Evolutionary conservation across 1,140 invertebrate species (phyloP).

Genomic region (Laupala kohalensis): DNA sequence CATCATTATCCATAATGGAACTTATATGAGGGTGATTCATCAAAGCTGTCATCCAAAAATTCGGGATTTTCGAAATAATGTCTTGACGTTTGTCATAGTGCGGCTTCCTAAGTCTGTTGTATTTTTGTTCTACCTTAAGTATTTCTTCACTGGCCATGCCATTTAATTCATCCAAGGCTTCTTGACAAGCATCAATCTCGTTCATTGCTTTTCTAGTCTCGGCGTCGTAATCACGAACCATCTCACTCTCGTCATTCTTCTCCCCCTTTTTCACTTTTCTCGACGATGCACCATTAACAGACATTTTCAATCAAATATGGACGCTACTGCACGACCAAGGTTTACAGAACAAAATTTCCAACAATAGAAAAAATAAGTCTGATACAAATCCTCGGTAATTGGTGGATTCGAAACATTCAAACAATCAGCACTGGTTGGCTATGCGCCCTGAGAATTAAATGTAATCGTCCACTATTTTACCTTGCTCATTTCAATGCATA

Average conservation of each 20-base stretch:
- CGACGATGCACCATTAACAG: not conserved
- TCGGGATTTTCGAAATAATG: not conserved
- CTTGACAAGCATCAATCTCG: not conserved
- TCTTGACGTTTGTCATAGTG: not conserved
- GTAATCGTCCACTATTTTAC: no score
- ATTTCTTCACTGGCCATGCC: not conserved
- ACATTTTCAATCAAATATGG: no score
- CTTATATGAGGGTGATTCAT: not conserved
- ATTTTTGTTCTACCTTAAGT: not conserved
- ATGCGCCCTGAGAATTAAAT: no score
- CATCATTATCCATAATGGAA: not conserved
- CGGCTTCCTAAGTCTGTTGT: not conserved
- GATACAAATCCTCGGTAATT: no score
- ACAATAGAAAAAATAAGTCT: no score
- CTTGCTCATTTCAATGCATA: no score
- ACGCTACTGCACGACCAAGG: no score
- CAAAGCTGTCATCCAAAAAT: not conserved
- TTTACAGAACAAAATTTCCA: no score
- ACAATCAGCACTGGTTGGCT: no score
- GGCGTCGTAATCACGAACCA: not conserved
- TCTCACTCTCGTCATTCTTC: not conserved
- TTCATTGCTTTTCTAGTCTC: not conserved
- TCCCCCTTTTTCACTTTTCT: not conserved
- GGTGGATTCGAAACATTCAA: no score
- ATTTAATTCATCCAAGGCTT: not conserved